Percentiles rank a stretch among this genome's conserved stretches.
phyloP scores from a whole-genome alignment of 2,113 vertebrate genomes.

The Tachysurus fulvidraco region DNA sequence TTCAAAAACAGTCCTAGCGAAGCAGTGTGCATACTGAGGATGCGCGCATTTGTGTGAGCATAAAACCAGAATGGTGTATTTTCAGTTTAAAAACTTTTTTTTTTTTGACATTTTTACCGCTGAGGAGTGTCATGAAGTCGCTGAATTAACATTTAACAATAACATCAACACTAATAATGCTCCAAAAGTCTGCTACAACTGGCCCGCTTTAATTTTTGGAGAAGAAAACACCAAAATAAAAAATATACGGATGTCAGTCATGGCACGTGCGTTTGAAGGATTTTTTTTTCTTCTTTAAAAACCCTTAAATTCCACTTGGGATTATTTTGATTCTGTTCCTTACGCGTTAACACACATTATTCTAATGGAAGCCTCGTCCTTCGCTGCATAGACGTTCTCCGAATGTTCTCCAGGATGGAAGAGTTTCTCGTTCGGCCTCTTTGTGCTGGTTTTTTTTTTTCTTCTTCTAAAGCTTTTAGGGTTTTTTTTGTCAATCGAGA shows the following conservation, averaged over 20 bases:
- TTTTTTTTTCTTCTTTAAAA: slow-evolving; percentile 59
- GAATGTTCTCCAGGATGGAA: slow-evolving; percentile 54
- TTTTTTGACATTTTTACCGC: slow-evolving; percentile 51
- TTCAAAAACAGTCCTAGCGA: slow-evolving; percentile 75
- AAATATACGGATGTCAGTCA: slow-evolving; percentile 63
- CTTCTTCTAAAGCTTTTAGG: slow-evolving; percentile 80
- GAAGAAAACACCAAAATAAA: neutral
- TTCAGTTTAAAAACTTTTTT: slow-evolving; percentile 63
- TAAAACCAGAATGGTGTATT: neutral
- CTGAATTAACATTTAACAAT: slow-evolving; percentile 55
- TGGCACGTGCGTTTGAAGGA: slow-evolving; percentile 75
- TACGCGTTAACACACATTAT: slow-evolving; percentile 65
- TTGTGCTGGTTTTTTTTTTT: slow-evolving; percentile 74
- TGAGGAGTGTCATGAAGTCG: slow-evolving; percentile 54
- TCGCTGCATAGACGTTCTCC: slow-evolving; percentile 80
- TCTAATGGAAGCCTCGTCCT: slow-evolving; percentile 70
- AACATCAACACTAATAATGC: slow-evolving; percentile 61
- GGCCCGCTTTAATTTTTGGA: slow-evolving; percentile 66
- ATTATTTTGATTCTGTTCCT: slow-evolving; percentile 48
- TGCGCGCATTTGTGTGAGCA: slow-evolving; percentile 49
- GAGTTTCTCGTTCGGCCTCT: slow-evolving; percentile 60
- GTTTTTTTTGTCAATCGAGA: slow-evolving; percentile 65
- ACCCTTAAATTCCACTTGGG: slow-evolving; percentile 56
- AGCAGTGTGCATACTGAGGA: slow-evolving; percentile 77
- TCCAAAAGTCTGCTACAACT: slow-evolving; percentile 76